Base-by-base conservation (phyloP, 2,888 invertebrate genomes). In the Resseliella maxima region DNA sequence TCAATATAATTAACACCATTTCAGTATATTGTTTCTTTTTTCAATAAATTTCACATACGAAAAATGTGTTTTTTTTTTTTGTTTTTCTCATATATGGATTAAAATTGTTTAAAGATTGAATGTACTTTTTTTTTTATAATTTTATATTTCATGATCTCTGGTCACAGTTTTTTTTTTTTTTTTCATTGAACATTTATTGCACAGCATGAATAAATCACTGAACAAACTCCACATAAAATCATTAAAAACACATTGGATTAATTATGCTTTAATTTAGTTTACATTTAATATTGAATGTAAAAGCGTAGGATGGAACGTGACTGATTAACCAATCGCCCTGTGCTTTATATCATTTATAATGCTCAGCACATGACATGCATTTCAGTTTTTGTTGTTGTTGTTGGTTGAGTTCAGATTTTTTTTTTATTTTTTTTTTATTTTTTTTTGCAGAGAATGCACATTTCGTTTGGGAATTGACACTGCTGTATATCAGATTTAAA, bases 221-320 rank as follows among this genome's bases (percentile, higher is more conserved):
- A 59, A 27, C 59, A 24, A 59, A 27, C 59, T 59, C 59, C 24
- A 27, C 59, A 59, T 59, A 59, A 59, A 59, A 59, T 59, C 59
- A 59, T 59, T 59, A 59, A 59, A 59, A 59, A 59, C 59, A 59
- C 59, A 59, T 59, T 59, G 24, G 24, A 59, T 27, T 59, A 59
- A 59, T 59, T 59, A 59, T 59, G 5, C 59, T 59, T 59, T 59
- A 59, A 59, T 59, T 59, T 59, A n/a, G 50, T 3, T 21, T 21
- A 3, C 59, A 59, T 59, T 59, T 27, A 24, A 24, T 59, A 59
- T n/a, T 59, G 41, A 24, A 59, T 24, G 59, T 27, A 59, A n/a
- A 41, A 59, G 24, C 27, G 59, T 3, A 59, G 5, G 59, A 2
- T 59, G 5, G 59, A 24, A 59, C 59, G 59, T 59, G 59, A 59